phyloP scores from a whole-genome alignment of 2,888 invertebrate species.

The Mallateleia sp. region DNA sequence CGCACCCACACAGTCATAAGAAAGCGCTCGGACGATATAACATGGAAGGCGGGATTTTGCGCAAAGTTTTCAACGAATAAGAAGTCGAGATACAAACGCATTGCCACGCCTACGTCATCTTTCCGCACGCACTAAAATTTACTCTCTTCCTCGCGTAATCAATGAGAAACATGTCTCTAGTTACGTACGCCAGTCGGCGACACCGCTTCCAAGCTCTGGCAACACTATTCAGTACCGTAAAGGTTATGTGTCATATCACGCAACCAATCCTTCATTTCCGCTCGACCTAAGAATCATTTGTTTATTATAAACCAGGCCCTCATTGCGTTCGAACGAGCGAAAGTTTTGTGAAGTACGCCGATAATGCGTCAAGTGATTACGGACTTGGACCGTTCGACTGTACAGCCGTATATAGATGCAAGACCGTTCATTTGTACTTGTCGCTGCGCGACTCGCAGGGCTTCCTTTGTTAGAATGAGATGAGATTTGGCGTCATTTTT shows the following conservation, averaged over 20 bases:
- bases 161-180: constrained; percentile 85
- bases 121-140: constrained; percentile 86
- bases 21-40: constrained; percentile 72
- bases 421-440: neutral
- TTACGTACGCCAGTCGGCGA: constrained; percentile 80
- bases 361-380: constrained; percentile 5
- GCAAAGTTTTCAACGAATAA: constrained; percentile 90
- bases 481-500: neutral
- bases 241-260: constrained; percentile 73
- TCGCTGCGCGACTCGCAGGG: neutral
- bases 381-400: neutral
- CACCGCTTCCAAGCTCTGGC: constrained; percentile 78
- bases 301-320: constrained; percentile 15
- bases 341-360: constrained; percentile 2
- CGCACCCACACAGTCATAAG: constrained; percentile 73
- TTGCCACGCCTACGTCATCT: constrained; percentile 89
- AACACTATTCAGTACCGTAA: constrained; percentile 63
- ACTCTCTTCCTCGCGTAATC: constrained; percentile 90
- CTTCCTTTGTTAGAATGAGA: neutral
- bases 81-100: constrained; percentile 87
- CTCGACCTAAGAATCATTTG: constrained; percentile 15
- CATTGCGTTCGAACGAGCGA: constrained; percentile 11
- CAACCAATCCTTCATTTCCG: constrained; percentile 43
- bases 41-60: constrained; percentile 85
- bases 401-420: neutral